phyloP scores from a whole-genome alignment of 2,888 invertebrate species.

The Listrodromus nycthemerus region DNA sequence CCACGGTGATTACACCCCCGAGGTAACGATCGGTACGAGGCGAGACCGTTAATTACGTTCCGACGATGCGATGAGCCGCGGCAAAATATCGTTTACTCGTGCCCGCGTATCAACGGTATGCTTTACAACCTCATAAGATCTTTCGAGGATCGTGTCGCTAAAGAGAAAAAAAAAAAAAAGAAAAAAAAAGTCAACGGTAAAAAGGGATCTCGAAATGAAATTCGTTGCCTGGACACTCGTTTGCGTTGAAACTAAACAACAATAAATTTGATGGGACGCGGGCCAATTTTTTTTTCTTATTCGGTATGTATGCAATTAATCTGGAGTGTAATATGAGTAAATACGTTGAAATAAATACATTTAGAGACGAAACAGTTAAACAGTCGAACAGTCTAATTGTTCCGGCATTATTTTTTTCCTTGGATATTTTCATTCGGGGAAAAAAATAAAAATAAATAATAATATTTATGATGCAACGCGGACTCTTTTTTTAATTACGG shows the following conservation, averaged over 20 bases:
- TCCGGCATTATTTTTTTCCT: too few species aligned
- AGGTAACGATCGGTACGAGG: conserved; percentile 56
- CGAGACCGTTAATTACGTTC: conserved; percentile 61
- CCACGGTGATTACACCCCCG: conserved; percentile 60
- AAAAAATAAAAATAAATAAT: too few species aligned
- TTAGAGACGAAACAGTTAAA: too few species aligned
- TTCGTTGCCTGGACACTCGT: neutral
- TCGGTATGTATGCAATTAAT: too few species aligned
- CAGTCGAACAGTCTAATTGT: too few species aligned
- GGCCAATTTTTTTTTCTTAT: too few species aligned
- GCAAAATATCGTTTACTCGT: conserved; percentile 56
- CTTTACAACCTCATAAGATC: conserved; percentile 39
- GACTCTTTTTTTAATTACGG: too few species aligned
- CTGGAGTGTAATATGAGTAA: too few species aligned
- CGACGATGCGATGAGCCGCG: conserved; percentile 48
- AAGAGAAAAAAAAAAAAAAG: neutral
- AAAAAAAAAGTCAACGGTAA: neutral
- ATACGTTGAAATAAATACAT: too few species aligned
- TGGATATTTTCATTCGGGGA: too few species aligned
- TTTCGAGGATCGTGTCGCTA: conserved; percentile 19
- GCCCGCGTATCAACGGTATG: conserved; percentile 41
- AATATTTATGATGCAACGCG: too few species aligned
- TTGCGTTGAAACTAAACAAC: neutral
- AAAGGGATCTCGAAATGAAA: conserved; percentile 8
- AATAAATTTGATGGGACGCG: neutral